Base-by-base conservation (phyloP, 2,888 invertebrate species). In the Amiota communis region DNA sequence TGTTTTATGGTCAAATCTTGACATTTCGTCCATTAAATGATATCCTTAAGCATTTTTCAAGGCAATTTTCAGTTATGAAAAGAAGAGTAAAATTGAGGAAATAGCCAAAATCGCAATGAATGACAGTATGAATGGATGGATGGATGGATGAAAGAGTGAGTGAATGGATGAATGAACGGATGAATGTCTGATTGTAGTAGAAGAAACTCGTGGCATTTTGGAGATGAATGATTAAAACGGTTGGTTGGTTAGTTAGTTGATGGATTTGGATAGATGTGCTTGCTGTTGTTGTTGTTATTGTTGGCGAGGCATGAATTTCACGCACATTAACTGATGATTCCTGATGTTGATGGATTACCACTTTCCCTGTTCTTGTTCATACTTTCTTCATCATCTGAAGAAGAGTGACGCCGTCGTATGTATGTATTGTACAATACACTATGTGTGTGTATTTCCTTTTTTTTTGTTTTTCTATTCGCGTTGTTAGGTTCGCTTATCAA, bases 31-130 rank as follows among this genome's bases (percentile, higher is more conserved):
- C 51, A 68, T 68, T 68, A 51, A 68, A 68, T 13, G 23, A 23
- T 47, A 23, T 59, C 59, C 15, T 59, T n/a, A 9, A 68, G 51
- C 51, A 68, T 68, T 68, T 68, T 68, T 68, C 67, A 51, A 53
- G 47, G 67, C 51, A 68, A 68, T 68, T 68, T 68, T n/a, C 20
- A 68, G 67, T 68, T 68, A 68, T 68, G 67, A 68, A 20, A 68
- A 51, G 67, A 53, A 53, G 53, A 51, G 67, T 53, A 48, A 36
- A 36, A 36, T 6, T n/a, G n/a, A 36, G 36, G 36, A 36, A 36
- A 68, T 20, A 17, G 49, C 48, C 20, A 49, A 11, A 48, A 47
- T 65, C 65, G 51, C 23, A 51, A 68, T 51, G 36, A 53, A 68
- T 51, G 67, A 68, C 48, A 8, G 49, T 17, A 15, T 65, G 65